These are phyloP conservation scores for Patella ulyssiponensis DNA, from an alignment of 2,888 invertebrate genomes.

Conservation along the genomic window DNA sequence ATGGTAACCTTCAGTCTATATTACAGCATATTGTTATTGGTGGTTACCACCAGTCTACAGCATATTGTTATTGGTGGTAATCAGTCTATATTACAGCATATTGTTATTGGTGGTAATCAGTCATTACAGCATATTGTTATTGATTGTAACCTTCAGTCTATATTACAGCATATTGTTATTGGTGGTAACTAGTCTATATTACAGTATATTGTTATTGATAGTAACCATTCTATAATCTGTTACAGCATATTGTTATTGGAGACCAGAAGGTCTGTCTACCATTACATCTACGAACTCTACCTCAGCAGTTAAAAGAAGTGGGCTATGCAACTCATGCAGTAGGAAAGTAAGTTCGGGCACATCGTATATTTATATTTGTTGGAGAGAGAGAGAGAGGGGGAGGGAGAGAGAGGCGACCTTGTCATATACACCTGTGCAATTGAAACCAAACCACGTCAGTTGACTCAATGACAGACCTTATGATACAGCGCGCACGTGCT, in stretches of 20 bases:
- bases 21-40: too few relatives aligned
- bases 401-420: rapidly evolving
- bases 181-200: neutral
- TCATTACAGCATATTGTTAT: too few relatives aligned
- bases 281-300: conserved; percentile 49
- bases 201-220: neutral
- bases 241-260: conserved; percentile 22
- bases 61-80: too few relatives aligned
- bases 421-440: too few relatives aligned
- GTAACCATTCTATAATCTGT: conserved; percentile 46
- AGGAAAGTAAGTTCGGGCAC: conserved; percentile 48
- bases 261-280: conserved; percentile 53
- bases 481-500: too few relatives aligned
- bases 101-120: neutral
- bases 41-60: too few relatives aligned
- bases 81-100: neutral
- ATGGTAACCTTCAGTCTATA: conserved; percentile 18
- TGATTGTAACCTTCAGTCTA: conserved; percentile 39
- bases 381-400: too few relatives aligned
- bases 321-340: conserved; percentile 59
- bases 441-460: too few relatives aligned
- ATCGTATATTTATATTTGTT: neutral
- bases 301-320: conserved; percentile 47
- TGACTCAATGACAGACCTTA: too few relatives aligned
- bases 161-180: conserved; percentile 29